These are phyloP conservation scores for Phania funesta DNA, from an alignment of 2,888 invertebrate genomes.

Conservation along the genomic window DNA sequence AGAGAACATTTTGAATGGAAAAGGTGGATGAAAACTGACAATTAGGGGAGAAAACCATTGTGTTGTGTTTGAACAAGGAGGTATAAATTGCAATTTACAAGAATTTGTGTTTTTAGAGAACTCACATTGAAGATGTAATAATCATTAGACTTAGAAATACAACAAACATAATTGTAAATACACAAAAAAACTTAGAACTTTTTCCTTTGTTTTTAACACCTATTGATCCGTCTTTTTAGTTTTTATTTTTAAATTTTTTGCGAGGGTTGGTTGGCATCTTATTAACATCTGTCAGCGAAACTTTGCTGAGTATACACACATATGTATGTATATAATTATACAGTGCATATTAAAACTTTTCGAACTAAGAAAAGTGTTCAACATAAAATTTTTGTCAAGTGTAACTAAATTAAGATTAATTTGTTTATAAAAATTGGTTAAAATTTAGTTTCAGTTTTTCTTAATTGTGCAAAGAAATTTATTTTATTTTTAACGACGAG, in stretches of 20 bases:
- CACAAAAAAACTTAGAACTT: not conserved
- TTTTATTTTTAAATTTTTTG: constrained; percentile 29
- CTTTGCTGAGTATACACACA: not conserved
- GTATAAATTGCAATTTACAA: not conserved
- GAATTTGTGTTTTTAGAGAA: not conserved
- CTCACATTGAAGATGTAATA: not conserved
- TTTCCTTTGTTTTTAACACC: constrained; percentile 54
- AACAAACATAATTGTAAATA: not conserved
- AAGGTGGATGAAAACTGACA: constrained; percentile 60
- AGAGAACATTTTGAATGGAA: constrained; percentile 13
- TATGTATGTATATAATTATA: not conserved
- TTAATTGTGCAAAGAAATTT: too few species aligned
- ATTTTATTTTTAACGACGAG: too few species aligned
- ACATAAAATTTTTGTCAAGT: too few species aligned
- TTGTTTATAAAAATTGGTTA: too few species aligned
- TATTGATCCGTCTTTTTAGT: constrained; percentile 33
- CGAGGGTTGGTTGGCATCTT: constrained; percentile 36
- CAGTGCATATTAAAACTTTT: not conserved
- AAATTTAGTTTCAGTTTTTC: too few species aligned
- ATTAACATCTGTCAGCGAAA: constrained; percentile 60
- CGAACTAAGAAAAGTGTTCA: not conserved
- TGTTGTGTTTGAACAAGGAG: not conserved
- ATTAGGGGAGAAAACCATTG: constrained; percentile 31
- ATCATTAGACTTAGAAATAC: not conserved
- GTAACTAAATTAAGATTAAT: too few species aligned